These are phyloP conservation scores for Anguilla obscura DNA, from an alignment of 2,797 vertebrate species.

Conservation along the genomic window DNA sequence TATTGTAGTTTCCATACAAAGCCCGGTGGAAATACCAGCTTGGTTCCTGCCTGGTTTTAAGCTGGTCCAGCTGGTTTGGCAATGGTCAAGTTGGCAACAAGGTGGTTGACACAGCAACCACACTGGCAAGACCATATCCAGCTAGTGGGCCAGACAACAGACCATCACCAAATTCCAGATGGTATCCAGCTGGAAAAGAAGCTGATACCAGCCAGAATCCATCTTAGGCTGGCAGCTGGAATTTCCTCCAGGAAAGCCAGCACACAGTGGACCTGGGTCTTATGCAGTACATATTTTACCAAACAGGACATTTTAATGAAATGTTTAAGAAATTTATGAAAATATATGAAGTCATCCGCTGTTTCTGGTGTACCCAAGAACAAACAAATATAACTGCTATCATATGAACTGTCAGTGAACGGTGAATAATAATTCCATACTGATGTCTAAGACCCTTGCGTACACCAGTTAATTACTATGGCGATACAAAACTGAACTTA, in stretches of 20 bases:
- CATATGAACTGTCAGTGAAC: background rate
- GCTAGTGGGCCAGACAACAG: no score
- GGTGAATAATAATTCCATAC: background rate
- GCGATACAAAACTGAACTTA: background rate
- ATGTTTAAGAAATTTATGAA: background rate
- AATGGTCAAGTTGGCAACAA: no score
- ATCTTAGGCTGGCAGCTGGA: background rate
- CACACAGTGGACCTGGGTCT: background rate
- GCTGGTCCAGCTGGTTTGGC: no score
- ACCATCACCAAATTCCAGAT: no score
- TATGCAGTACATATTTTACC: conserved; percentile 5
- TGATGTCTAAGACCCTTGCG: background rate
- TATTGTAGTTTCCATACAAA: conserved; percentile 13
- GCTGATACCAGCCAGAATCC: background rate
- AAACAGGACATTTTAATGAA: background rate
- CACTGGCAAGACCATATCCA: no score
- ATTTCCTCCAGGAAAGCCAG: background rate
- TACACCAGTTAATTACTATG: background rate
- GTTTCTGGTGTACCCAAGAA: background rate
- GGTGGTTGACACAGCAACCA: no score
- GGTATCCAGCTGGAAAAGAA: no score
- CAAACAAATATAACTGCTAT: background rate
- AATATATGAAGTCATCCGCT: background rate
- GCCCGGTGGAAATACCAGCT: no score
- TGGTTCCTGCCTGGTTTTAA: no score